Conservation (phyloP, 2,797 vertebrate species). For the Graptemys geographica region DNA sequence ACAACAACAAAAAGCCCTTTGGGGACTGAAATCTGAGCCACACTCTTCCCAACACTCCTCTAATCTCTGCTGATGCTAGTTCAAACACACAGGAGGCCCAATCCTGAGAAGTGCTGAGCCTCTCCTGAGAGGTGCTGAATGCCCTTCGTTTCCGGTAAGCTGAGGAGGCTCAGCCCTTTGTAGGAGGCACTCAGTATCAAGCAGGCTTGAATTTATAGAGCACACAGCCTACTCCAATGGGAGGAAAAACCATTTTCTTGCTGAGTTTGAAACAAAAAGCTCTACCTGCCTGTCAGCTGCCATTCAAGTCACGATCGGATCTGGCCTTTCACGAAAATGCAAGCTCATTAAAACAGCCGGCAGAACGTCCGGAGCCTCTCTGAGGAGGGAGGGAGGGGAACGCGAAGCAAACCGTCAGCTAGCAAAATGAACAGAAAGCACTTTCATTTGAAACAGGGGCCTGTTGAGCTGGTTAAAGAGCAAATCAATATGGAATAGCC, state of each 20-base stretch:
- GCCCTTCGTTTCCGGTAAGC: conserved; percentile 28
- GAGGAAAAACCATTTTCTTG: conserved; percentile 56
- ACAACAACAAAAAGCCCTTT: conserved; percentile 28
- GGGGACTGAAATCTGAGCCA: conserved; percentile 11
- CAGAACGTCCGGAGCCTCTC: neutral
- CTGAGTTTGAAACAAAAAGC: conserved; percentile 53
- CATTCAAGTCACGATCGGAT: conserved; percentile 59
- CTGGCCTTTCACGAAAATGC: conserved; percentile 65
- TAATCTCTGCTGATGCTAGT: conserved; percentile 55
- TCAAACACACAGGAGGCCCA: conserved; percentile 38
- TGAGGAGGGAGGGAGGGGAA: neutral
- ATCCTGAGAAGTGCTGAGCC: conserved; percentile 9
- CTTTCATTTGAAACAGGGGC: neutral
- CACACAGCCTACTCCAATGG: conserved; percentile 27
- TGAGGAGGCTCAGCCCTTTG: conserved; percentile 26
- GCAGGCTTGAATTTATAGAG: conserved; percentile 31
- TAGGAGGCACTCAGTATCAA: conserved; percentile 41
- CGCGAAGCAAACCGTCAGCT: conserved; percentile 6
- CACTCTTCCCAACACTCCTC: neutral
- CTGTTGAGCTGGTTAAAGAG: neutral
- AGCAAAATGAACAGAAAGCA: conserved; percentile 28
- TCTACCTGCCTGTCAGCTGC: conserved; percentile 48
- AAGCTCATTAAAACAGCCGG: conserved; percentile 62
- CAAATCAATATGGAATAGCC: conserved; percentile 15
- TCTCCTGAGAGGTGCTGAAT: conserved; percentile 9